Evolutionary conservation across 2,888 invertebrate species (phyloP), one percentile per base, ranked within the genome.

Genomic region (Dryobotodes eremita): DNA sequence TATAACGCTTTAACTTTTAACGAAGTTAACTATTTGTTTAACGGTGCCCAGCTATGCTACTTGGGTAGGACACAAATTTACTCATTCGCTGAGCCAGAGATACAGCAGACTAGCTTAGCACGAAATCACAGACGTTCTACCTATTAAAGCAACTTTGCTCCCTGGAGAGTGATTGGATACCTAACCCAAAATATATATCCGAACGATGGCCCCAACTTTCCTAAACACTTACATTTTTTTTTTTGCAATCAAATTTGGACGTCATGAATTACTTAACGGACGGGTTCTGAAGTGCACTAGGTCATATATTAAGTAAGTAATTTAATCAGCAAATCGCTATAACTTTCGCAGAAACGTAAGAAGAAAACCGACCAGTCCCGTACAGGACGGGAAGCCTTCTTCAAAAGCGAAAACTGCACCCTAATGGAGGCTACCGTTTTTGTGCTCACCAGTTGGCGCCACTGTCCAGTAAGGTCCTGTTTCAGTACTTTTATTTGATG

Each of bases 161-260:
- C 48, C 26, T 26, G 6, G 10, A 50, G 13, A n/a, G 8, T n/a
- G 69, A 36, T n/a, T n/a, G 13, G 4, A 46, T 26, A 23, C 11
- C 55, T 64, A 10, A 48, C 31, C n/a, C n/a, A 75, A 55, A 48
- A 59, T 53, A 15, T 50, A 1, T 46, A 11, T 42, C 10, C 53
- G 31, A 61, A 59, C 13, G 13, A 17, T 62, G n/a, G 23, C 36
- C 31, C 15, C 31, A 78, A 69, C 31, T 62, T 78, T 64, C 23
- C 3, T 62, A 26, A 55, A 36, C 10, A 50, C 10, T 53, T 69
- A 70, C 31, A 64, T 55, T 5, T 42, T 42, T 8, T 42, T 42
- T 62, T 82, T 8, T 53, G 66, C 55, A 65, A 74, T 23, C 62
- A 69, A 70, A 77, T 73, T 85, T 86, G 80, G 73, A 86, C 76